Conservation (phyloP, 2,113 vertebrate species). For the Tretioscincus oriximinensis region DNA sequence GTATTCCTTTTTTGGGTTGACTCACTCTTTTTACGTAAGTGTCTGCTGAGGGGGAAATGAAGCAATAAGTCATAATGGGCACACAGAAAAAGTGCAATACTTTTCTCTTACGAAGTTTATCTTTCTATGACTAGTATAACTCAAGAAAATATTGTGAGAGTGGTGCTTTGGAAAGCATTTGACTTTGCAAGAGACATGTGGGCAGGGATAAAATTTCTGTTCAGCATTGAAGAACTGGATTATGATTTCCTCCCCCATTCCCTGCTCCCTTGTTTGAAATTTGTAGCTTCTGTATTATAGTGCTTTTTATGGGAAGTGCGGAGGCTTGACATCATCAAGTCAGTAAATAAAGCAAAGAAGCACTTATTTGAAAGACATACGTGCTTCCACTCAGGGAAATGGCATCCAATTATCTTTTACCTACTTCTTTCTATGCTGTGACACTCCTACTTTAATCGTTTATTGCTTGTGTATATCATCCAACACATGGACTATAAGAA, state of each 20-base stretch:
- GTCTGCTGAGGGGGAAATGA: neutral
- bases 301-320: neutral
- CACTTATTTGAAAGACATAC: neutral
- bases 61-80: neutral
- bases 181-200: neutral
- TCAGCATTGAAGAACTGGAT: neutral
- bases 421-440: neutral
- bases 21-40: neutral
- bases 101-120: neutral
- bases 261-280: neutral
- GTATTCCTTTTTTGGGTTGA: neutral
- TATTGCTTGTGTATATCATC: too few relatives aligned
- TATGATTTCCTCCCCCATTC: neutral
- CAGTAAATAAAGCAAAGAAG: neutral
- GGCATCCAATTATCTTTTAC: neutral
- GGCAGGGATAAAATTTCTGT: neutral
- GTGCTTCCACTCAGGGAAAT: neutral
- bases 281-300: neutral
- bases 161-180: neutral
- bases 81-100: constrained; percentile 27
- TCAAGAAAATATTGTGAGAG: neutral
- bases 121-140: neutral
- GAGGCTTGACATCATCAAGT: neutral
- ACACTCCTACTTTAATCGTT: neutral
- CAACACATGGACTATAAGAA: too few relatives aligned